Evolutionary conservation across 2,113 vertebrate genomes (phyloP).

Genomic region (Phodopus roborovskii): DNA sequence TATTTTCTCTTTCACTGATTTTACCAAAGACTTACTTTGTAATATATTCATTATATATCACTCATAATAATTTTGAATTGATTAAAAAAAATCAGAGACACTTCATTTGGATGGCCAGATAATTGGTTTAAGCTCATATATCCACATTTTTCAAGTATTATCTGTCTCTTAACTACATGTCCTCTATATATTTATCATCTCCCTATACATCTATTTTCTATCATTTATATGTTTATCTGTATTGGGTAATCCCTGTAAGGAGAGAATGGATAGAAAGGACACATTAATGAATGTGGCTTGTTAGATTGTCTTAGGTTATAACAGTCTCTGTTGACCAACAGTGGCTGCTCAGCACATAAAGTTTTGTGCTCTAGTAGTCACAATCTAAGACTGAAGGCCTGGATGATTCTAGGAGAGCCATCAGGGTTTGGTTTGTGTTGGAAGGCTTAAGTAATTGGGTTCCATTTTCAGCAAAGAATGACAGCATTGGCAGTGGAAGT

Average conservation of each 20-base stretch:
- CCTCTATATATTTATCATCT: background rate
- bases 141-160: background rate
- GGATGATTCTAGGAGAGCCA: background rate
- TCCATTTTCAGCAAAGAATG: background rate
- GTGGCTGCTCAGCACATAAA: background rate
- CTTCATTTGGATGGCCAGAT: background rate
- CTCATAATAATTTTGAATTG: background rate
- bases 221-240: background rate
- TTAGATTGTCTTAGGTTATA: background rate
- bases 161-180: too few relatives aligned
- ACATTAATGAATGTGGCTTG: background rate
- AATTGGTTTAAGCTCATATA: background rate
- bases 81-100: slow-evolving; percentile 16
- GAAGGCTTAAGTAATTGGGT: background rate
- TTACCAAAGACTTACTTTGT: background rate
- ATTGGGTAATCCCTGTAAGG: background rate
- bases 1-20: background rate
- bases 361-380: background rate
- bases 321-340: background rate
- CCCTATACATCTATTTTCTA: background rate
- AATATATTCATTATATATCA: background rate
- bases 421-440: background rate
- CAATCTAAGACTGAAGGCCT: background rate
- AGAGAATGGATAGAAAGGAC: background rate
- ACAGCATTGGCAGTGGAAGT: background rate